phyloP scores from a whole-genome alignment of 2,888 invertebrate genomes.

The Drosophila helvetica region DNA sequence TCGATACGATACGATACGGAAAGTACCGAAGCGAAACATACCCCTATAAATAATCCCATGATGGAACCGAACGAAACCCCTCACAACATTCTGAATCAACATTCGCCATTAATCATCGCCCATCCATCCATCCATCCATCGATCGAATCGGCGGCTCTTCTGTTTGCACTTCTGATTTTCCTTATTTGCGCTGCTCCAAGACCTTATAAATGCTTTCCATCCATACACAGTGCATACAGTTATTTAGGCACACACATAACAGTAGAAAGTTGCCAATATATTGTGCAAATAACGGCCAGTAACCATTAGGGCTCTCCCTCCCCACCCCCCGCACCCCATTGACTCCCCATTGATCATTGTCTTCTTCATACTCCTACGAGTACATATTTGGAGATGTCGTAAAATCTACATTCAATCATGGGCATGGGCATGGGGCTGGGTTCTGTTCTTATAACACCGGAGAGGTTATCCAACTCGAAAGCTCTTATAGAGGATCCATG shows the following conservation, averaged over 20 bases:
- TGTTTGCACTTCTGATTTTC: constrained; percentile 63
- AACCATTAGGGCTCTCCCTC: background rate
- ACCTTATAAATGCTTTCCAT: constrained; percentile 22
- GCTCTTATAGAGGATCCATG: background rate
- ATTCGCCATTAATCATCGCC: constrained; percentile 12
- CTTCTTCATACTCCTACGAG: background rate
- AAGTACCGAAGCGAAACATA: constrained; percentile 6
- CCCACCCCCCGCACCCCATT: too few species aligned
- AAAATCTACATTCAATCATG: constrained; percentile 32
- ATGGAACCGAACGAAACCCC: constrained; percentile 13
- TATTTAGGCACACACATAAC: constrained; percentile 49
- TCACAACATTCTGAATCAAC: constrained; percentile 4
- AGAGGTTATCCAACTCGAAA: constrained; percentile 23
- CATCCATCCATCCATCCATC: constrained; percentile 18
- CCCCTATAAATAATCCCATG: constrained; percentile 24
- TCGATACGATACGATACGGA: too few species aligned
- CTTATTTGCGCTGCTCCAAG: constrained; percentile 37
- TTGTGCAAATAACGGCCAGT: constrained; percentile 33
- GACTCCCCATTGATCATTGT: background rate
- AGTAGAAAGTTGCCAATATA: constrained; percentile 66
- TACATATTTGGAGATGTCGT: constrained; percentile 8
- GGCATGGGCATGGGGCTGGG: background rate
- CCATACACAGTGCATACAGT: constrained; percentile 23
- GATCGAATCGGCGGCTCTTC: constrained; percentile 31
- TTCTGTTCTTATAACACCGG: background rate